These are phyloP conservation scores for Drosophila subquinaria DNA, from an alignment of 2,888 invertebrate species.

Conservation along the genomic window DNA sequence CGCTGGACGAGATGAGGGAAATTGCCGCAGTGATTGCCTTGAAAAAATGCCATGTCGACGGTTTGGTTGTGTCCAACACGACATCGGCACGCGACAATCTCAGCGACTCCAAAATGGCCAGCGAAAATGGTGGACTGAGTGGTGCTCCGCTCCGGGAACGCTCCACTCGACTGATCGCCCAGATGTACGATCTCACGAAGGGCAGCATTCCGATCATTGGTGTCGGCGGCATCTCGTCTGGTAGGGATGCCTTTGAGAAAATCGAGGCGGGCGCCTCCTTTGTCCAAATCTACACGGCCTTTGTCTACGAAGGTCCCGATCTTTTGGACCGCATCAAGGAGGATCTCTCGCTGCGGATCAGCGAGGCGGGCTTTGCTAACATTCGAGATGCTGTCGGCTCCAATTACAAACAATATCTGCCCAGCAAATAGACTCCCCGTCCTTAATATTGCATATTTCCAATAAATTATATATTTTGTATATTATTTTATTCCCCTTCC, in stretches of 20 bases:
- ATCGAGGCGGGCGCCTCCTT: slow-evolving; percentile 97
- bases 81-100: slow-evolving; percentile 87
- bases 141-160: slow-evolving; percentile 83
- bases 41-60: slow-evolving; percentile 91
- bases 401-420: slow-evolving; percentile 73
- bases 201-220: slow-evolving; percentile 96
- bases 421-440: not conserved
- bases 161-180: slow-evolving; percentile 87
- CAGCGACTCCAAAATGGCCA: slow-evolving; percentile 75
- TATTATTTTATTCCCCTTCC: not conserved
- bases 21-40: slow-evolving; percentile 90
- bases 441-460: not conserved
- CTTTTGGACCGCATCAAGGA: slow-evolving; percentile 92
- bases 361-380: slow-evolving; percentile 89
- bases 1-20: slow-evolving; percentile 90
- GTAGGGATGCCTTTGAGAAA: slow-evolving; percentile 96
- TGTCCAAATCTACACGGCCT: slow-evolving; percentile 95
- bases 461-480: slow-evolving; percentile 1
- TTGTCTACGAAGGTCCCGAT: slow-evolving; percentile 94
- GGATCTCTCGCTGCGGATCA: slow-evolving; percentile 90
- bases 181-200: slow-evolving; percentile 93
- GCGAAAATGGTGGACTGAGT: slow-evolving; percentile 95
- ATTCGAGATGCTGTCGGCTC: slow-evolving; percentile 92
- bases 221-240: slow-evolving; percentile 96
- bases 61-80: slow-evolving; percentile 97